phyloP scores from a whole-genome alignment of 2,888 invertebrate genomes.

The Amblyjoppa proteus region DNA sequence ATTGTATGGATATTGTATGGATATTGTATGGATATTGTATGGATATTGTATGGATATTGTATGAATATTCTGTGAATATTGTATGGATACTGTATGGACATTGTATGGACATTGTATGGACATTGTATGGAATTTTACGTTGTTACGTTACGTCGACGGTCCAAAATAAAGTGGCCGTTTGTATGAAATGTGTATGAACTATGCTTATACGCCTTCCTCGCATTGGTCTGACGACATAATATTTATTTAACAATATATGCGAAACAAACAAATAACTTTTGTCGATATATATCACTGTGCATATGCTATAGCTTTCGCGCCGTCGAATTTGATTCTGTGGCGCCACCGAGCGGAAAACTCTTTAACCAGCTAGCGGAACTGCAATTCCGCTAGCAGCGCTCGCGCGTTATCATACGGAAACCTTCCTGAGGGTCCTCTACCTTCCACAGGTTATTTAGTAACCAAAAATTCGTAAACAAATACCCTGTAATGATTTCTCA shows the following conservation, averaged over 20 bases:
- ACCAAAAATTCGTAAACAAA: not conserved
- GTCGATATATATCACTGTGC: not conserved
- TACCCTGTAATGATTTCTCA: conserved; percentile 69
- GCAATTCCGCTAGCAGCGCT: not conserved
- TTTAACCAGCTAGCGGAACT: not conserved
- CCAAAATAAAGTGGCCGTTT: no score
- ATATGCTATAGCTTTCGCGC: not conserved
- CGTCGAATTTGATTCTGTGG: not conserved
- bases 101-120: no score
- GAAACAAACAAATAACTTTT: not conserved
- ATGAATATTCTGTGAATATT: no score
- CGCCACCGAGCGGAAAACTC: conserved; percentile 25
- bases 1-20: no score
- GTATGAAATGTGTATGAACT: no score
- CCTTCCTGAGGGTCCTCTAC: not conserved
- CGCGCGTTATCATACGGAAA: not conserved
- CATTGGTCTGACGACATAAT: no score
- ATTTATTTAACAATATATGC: not conserved
- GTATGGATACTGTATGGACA: no score
- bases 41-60: no score
- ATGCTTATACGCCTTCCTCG: no score
- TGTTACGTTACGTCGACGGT: no score
- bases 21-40: no score
- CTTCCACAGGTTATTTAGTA: conserved; percentile 4
- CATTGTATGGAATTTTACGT: no score